Base-by-base conservation (phyloP, 2,888 invertebrate genomes). In the Microchrysa polita region DNA sequence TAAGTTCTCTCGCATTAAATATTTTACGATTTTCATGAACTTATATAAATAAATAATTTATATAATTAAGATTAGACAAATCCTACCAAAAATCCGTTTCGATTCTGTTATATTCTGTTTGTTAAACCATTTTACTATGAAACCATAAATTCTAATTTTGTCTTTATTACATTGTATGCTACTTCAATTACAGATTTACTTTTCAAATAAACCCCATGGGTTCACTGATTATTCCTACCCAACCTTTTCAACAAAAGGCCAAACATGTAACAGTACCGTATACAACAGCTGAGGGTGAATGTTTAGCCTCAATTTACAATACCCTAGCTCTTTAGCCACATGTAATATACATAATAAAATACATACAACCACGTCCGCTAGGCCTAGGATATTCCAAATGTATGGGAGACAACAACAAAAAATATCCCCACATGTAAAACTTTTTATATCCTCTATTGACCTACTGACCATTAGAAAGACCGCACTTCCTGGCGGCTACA, bases 161-260 rank as follows among this genome's bases (percentile, higher is more conserved):
- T 48, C 4, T n/a, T 12, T 12, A 48, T 48, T 12, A 7, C 48
- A n/a, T 48, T 5, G 48, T n/a, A 48, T 48, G 48, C 16, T 48
- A 48, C 48, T 48, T 48, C 48, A 48, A 48, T 48, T 48, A 48
- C 48, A 48, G 48, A 48, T 48, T 48, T 48, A n/a, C 48, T 12
- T 12, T 7, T 48, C 48, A 48, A 10, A 48, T 10, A 10, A 34
- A 10, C 10, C 48, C 48, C 4, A 48, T n/a, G 48, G 12, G 16
- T 12, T 48, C 48, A 12, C 27, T 5, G 4, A 7, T 34, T 48
- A 7, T 48, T 48, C n/a, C n/a, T n/a, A 4, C 48, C 12, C 48
- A 12, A 48, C 48, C 16, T 48, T 48, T n/a, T n/a, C 48, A 48
- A 48, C 48, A 48, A 48, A 48, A 48, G 48, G 10, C 48, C 48